Evolutionary conservation across 1,140 invertebrate genomes (phyloP).

Genomic region (Meloidogyne hapla): DNA sequence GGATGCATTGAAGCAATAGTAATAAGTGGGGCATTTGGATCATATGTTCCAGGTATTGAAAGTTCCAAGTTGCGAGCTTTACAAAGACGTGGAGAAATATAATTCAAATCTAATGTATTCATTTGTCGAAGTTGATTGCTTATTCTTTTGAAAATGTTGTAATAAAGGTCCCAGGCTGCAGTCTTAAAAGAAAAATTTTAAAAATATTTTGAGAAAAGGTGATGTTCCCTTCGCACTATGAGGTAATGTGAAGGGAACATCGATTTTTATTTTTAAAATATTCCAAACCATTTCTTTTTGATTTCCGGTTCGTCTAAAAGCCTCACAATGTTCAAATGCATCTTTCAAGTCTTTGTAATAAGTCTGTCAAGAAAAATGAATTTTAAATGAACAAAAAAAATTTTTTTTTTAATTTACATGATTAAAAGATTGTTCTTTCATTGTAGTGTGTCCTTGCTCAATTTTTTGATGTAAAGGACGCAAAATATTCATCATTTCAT

Average conservation of each 20-base stretch:
- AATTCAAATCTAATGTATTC: slow-evolving; percentile 77
- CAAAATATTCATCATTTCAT: slow-evolving; percentile 90
- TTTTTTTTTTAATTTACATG: slow-evolving; percentile 66
- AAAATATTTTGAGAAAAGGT: too few relatives aligned
- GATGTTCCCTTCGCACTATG: too few relatives aligned
- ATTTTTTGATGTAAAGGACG: slow-evolving; percentile 91
- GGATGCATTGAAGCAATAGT: slow-evolving; percentile 83
- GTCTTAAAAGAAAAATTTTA: neutral
- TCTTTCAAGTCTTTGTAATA: slow-evolving; percentile 90
- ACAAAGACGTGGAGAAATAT: slow-evolving; percentile 87
- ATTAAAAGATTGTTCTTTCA: slow-evolving; percentile 92
- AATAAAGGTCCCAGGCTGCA: slow-evolving; percentile 96
- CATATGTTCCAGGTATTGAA: slow-evolving; percentile 89
- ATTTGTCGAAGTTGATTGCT: slow-evolving; percentile 84
- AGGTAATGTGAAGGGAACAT: too few relatives aligned
- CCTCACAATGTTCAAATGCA: slow-evolving; percentile 87
- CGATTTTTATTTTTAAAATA: neutral
- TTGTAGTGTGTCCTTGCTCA: slow-evolving; percentile 85
- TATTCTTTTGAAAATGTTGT: slow-evolving; percentile 87
- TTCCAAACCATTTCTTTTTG: slow-evolving; percentile 81
- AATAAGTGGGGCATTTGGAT: slow-evolving; percentile 71
- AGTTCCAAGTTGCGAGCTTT: slow-evolving; percentile 85
- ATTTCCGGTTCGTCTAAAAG: slow-evolving; percentile 79
- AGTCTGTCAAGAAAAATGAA: slow-evolving; percentile 65
- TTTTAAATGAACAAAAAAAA: neutral